Evolutionary conservation across 2,888 invertebrate genomes (phyloP).

Genomic region (Actias luna): DNA sequence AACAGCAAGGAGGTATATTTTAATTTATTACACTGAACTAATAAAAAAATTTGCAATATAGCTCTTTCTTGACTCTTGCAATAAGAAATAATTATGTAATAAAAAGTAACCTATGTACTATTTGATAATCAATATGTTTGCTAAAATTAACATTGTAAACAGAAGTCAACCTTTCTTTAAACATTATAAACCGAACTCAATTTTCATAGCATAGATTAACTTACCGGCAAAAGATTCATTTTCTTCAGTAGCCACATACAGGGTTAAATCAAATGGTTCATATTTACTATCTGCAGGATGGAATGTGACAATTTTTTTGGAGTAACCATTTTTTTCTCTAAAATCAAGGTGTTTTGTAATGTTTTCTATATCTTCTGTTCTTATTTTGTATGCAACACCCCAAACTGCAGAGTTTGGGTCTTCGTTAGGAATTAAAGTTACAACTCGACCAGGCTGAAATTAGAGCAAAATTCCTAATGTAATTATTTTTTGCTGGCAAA

Average conservation of each 20-base stretch:
- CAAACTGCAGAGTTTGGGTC: conserved; percentile 87
- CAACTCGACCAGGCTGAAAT: conserved; percentile 92
- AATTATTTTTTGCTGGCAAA: background rate
- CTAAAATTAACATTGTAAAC: no score
- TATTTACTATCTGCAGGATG: conserved; percentile 80
- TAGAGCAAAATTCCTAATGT: background rate
- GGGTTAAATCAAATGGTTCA: conserved; percentile 85
- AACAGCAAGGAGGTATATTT: no score
- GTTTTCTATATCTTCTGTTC: conserved; percentile 82
- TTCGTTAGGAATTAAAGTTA: conserved; percentile 87
- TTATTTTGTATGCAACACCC: conserved; percentile 96
- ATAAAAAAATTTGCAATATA: no score
- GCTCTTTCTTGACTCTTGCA: no score
- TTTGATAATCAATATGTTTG: no score
- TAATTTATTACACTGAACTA: no score
- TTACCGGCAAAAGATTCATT: conserved; percentile 89
- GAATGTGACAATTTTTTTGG: conserved; percentile 86
- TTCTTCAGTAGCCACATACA: conserved; percentile 91
- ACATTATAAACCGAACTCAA: no score
- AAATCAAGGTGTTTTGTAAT: conserved; percentile 93
- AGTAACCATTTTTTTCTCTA: conserved; percentile 96
- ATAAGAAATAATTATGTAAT: no score
- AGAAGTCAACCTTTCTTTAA: no score
- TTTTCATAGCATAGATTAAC: conserved; percentile 13
- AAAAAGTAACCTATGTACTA: no score